Conservation (phyloP, 2,113 vertebrate genomes). For the Prionailurus bengalensis region DNA sequence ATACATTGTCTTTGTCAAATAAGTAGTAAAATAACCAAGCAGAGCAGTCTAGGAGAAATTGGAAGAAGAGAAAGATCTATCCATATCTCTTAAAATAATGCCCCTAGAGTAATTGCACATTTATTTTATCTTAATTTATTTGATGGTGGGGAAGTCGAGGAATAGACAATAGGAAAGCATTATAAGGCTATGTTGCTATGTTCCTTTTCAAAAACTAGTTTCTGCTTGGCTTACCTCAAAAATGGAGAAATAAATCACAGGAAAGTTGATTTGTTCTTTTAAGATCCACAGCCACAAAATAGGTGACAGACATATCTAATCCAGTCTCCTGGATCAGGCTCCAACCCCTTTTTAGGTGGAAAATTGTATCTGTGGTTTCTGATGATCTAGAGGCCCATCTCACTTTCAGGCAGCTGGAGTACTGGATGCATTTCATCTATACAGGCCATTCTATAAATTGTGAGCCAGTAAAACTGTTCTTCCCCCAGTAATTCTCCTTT, state of each 20-base stretch:
- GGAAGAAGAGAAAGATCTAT: not conserved
- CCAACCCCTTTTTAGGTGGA: not conserved
- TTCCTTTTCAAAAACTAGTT: conserved; percentile 49
- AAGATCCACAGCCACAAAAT: conserved; percentile 22
- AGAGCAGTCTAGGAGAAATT: not conserved
- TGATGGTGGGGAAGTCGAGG: not conserved
- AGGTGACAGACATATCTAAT: conserved; percentile 65
- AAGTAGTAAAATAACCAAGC: not conserved
- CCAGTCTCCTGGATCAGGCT: not conserved
- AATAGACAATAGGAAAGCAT: not conserved
- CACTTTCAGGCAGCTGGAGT: not conserved
- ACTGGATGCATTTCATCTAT: not conserved
- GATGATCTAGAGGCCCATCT: not conserved
- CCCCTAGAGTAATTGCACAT: not conserved
- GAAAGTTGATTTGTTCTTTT: conserved; percentile 63
- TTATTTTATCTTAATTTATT: conserved; percentile 22
- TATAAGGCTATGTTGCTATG: not conserved
- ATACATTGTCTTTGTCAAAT: conserved; percentile 2
- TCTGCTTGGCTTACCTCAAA: conserved; percentile 58
- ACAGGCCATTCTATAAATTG: not conserved
- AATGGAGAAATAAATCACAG: conserved; percentile 62
- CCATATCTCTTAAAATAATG: not conserved
- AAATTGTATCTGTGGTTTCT: conserved; percentile 50
- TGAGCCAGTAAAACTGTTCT: not conserved
- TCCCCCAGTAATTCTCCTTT: not conserved